These are phyloP conservation scores for Cistogaster globosa DNA, from an alignment of 2,888 invertebrate genomes.

Conservation along the genomic window DNA sequence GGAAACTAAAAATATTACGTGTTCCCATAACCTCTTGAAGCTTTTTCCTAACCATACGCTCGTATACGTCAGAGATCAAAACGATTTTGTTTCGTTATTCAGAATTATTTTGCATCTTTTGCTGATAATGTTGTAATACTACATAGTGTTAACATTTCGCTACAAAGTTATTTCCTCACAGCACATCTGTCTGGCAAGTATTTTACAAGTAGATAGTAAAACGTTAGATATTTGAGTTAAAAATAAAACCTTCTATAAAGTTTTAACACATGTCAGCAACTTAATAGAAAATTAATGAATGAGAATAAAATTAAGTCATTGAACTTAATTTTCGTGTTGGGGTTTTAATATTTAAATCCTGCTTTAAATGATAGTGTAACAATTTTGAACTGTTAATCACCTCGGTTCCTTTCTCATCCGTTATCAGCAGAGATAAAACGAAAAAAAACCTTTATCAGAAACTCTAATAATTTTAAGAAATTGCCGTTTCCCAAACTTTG, in stretches of 20 bases:
- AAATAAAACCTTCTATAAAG: constrained; percentile 12
- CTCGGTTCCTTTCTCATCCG: no score
- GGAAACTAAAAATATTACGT: constrained; percentile 54
- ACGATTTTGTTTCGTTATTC: constrained; percentile 29
- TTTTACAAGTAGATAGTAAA: constrained; percentile 21
- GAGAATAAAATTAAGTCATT: no score
- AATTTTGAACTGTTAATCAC: no score
- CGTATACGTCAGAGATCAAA: constrained; percentile 44
- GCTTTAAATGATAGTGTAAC: no score
- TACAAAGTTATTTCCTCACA: constrained; percentile 31
- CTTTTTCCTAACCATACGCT: constrained; percentile 39
- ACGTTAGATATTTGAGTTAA: neutral
- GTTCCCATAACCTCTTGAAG: constrained; percentile 70
- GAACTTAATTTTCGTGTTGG: no score
- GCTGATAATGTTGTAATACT: no score
- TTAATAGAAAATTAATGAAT: constrained; percentile 45
- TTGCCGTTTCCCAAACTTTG: no score
- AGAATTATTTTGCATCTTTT: neutral
- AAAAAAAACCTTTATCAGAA: no score
- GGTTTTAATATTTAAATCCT: no score
- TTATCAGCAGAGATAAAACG: no score
- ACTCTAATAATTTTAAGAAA: no score
- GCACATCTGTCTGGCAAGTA: constrained; percentile 46
- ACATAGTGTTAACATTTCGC: constrained; percentile 59
- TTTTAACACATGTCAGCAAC: constrained; percentile 49